Conservation (phyloP, 2,113 vertebrate species). For the Nothoprocta perdicaria region DNA sequence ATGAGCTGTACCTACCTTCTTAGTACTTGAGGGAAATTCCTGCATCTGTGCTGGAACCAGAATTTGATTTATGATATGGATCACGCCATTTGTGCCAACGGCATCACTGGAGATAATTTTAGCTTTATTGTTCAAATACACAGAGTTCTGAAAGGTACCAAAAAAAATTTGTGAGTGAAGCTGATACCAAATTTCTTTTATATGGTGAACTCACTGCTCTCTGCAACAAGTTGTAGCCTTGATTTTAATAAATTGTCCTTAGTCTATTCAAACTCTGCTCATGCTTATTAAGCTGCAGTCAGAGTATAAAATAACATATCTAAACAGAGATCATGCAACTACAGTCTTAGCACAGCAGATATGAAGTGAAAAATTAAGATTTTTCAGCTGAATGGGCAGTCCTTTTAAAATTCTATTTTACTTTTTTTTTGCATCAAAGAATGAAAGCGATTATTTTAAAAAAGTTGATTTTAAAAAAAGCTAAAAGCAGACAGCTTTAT, state of each 20-base stretch:
- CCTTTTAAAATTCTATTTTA: not conserved
- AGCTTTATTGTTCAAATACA: conserved; percentile 81
- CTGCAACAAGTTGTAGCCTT: not conserved
- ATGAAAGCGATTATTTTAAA: not conserved
- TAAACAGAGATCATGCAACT: not conserved
- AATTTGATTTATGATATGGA: conserved; percentile 86
- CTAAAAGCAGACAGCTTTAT: not conserved
- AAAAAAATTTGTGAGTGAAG: not conserved
- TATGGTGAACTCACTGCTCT: not conserved
- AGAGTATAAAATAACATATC: not conserved
- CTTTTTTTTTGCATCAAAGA: not conserved
- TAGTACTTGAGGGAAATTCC: not conserved
- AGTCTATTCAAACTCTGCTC: not conserved
- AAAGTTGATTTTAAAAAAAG: not conserved
- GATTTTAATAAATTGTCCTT: not conserved
- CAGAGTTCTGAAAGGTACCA: conserved; percentile 72
- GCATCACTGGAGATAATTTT: conserved; percentile 80
- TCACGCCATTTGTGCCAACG: conserved; percentile 85
- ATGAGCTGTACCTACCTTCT: conserved; percentile 52
- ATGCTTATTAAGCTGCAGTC: not conserved
- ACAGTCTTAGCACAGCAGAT: accelerated
- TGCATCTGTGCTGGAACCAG: conserved; percentile 77
- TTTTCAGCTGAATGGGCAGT: not conserved
- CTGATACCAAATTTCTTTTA: not conserved
- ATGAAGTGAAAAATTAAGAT: no score